These are phyloP conservation scores for Noctua janthe DNA, from an alignment of 2,888 invertebrate genomes.

Conservation along the genomic window DNA sequence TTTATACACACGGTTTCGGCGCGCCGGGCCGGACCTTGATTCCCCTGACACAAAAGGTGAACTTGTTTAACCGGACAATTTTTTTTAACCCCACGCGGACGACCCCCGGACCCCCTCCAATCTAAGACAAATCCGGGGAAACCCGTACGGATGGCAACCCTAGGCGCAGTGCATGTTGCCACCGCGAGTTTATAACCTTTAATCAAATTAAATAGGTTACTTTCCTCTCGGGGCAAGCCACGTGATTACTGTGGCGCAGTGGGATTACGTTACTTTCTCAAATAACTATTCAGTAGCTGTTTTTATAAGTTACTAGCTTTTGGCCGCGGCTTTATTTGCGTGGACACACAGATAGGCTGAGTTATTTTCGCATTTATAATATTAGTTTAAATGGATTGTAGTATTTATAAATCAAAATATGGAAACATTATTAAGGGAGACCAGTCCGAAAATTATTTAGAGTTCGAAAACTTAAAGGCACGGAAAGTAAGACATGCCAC, in stretches of 20 bases:
- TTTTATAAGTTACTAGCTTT: not conserved
- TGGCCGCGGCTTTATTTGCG: not conserved
- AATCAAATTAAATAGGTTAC: constrained; percentile 40
- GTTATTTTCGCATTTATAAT: not conserved
- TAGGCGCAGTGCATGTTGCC: constrained; percentile 16
- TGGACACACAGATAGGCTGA: not conserved
- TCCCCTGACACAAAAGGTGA: too few species aligned
- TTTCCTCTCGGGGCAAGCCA: constrained; percentile 2
- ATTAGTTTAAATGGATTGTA: not conserved
- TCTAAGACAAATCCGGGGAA: not conserved
- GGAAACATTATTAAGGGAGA: not conserved
- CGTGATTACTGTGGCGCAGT: not conserved
- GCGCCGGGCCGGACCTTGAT: too few species aligned
- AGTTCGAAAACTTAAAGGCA: constrained; percentile 7
- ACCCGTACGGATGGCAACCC: not conserved
- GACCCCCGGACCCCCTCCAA: not conserved
- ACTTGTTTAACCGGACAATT: not conserved
- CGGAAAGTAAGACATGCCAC: constrained; percentile 31
- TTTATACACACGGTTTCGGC: too few species aligned
- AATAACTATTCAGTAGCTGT: not conserved
- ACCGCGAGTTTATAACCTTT: constrained; percentile 16
- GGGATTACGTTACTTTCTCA: not conserved
- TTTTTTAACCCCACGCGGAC: not conserved
- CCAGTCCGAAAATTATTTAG: not conserved
- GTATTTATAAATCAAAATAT: not conserved